Evolutionary conservation across 2,888 invertebrate species (phyloP), one percentile per base, ranked within the genome.

Genomic region (Notodonta ziczac): DNA sequence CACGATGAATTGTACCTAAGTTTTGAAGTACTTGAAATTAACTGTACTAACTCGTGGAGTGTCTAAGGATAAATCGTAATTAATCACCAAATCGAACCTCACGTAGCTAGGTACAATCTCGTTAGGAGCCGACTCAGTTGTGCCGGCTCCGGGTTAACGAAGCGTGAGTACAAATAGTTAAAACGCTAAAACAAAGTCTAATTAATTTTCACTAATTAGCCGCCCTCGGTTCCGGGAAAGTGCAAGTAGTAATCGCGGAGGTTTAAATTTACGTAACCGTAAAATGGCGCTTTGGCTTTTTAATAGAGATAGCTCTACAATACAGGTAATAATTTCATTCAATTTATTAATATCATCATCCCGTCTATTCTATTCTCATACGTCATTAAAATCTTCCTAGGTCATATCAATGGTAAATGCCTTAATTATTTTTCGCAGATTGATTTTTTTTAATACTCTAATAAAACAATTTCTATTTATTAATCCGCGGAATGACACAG

Each of bases 131-230:
- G 62, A 66, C 60, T 44, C 53, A 60, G 40, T 40, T 60, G 59
- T 62, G 58, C 67, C 61, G 59, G 57, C 46, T 58, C 54, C 57
- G 55, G 57, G 6, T 65, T 73, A 73, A 76, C 76, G 66, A 74
- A 76, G 66, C 69, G 57, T 68, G 66, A 67, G 66, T 65, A 67
- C 76, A 71, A 73, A 71, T 67, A 65, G 65, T 69, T 65, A 64
- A 73, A 67, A 65, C 62, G 62, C 63, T 67, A 59, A 64, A 73
- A 73, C 71, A 71, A 70, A 68, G 61, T 69, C 56, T 65, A 68
- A 71, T 73, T 71, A 69, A 74, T 71, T 68, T 71, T 63, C 63
- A 35, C 72, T 75, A 72, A 73, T 73, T 70, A 74, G 61, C 62
- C 58, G 55, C 61, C 57, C 51, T 57, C 59, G 58, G 60, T 61